Conservation (phyloP, 2,113 vertebrate genomes). For the Grus americana region DNA sequence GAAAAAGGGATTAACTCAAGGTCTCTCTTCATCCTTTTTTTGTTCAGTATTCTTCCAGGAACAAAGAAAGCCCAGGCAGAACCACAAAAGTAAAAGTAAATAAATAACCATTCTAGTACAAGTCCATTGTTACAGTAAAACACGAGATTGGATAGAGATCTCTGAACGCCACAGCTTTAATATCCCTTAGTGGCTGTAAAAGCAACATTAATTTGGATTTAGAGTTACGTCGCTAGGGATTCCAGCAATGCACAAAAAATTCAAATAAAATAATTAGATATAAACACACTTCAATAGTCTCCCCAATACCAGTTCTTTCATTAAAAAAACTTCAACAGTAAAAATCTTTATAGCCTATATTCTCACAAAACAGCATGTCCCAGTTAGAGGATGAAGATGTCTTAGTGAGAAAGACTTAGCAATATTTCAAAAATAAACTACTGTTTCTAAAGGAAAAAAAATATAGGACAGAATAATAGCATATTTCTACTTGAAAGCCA, state of each 20-base stretch:
- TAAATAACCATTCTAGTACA: background rate
- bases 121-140: background rate
- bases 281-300: background rate
- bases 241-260: background rate
- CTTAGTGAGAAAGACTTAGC: accelerated
- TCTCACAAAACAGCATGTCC: background rate
- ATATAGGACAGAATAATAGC: background rate
- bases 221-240: background rate
- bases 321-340: background rate
- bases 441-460: background rate
- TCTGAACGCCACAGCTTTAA: background rate
- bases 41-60: background rate
- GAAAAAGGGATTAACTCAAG: background rate
- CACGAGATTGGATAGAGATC: background rate
- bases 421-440: background rate
- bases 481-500: background rate
- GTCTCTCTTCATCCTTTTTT: background rate
- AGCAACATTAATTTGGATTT: background rate
- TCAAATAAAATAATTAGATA: background rate
- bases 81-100: background rate
- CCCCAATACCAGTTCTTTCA: background rate
- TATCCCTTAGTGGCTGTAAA: background rate
- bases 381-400: accelerated
- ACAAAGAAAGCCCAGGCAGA: background rate
- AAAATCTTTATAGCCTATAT: background rate